phyloP scores from a whole-genome alignment of 2,797 vertebrate species.

The Argyrosomus regius region DNA sequence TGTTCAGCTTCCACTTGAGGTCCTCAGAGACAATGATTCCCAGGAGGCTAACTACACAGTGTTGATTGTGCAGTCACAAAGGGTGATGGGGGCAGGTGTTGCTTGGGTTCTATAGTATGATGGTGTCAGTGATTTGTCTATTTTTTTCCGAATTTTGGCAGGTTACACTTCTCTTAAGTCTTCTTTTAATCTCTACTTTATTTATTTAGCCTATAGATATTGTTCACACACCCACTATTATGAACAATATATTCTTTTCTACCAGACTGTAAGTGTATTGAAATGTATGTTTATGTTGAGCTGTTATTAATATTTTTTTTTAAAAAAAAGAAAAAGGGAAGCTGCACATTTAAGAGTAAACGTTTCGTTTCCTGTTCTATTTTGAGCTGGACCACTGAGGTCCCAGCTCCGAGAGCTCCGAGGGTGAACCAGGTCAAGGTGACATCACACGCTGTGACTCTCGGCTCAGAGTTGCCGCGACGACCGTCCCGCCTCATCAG shows the following conservation, averaged over 20 bases:
- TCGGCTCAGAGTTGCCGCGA: slow-evolving; percentile 53
- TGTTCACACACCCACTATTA: not conserved
- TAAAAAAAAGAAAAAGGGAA: too few species aligned
- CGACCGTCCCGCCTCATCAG: slow-evolving; percentile 71
- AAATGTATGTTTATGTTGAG: not conserved
- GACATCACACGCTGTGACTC: slow-evolving; percentile 66
- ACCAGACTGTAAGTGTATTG: not conserved
- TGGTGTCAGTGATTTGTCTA: not conserved
- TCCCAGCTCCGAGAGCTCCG: slow-evolving; percentile 43
- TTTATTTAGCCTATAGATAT: not conserved
- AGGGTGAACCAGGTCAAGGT: slow-evolving; percentile 75
- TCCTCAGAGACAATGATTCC: too few species aligned
- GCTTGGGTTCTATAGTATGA: not conserved
- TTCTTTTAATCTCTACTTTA: not conserved
- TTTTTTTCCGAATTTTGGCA: not conserved
- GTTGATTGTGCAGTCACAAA: too few species aligned
- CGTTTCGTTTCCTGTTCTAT: slow-evolving; percentile 29
- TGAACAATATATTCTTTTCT: not conserved
- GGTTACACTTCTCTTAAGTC: not conserved
- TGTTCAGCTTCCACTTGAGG: too few species aligned
- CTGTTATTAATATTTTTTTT: not conserved
- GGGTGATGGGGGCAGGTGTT: too few species aligned
- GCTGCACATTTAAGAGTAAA: slow-evolving; percentile 5
- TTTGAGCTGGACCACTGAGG: slow-evolving; percentile 42
- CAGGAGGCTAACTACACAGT: too few species aligned